Percentiles rank a stretch among this genome's conserved stretches.
These are phyloP conservation scores for Thamnophis sirtalis DNA, from an alignment of 2,113 vertebrate genomes.

Conservation along the genomic window DNA sequence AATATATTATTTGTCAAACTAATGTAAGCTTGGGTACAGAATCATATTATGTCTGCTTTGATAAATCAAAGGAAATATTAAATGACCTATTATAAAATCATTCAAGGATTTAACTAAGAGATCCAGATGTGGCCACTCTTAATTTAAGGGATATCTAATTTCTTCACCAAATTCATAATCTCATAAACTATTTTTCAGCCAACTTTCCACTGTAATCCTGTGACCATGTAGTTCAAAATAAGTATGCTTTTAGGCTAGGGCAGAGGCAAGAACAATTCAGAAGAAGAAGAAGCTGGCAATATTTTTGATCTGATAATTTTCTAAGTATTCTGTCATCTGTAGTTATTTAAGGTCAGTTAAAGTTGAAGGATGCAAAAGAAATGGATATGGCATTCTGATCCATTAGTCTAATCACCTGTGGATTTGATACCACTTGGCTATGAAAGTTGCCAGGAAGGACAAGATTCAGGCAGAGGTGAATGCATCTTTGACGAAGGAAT, in stretches of 20 bases:
- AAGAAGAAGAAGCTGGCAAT: not conserved
- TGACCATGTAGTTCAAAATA: not conserved
- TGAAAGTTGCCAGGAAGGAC: not conserved
- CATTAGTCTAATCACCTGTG: not conserved
- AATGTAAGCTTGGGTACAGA: not conserved
- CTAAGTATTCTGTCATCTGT: not conserved
- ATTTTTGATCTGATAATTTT: not conserved
- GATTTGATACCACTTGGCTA: not conserved
- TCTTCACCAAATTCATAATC: not conserved
- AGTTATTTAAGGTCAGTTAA: not conserved
- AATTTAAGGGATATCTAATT: not conserved
- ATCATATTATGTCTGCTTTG: not conserved
- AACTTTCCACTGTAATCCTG: not conserved
- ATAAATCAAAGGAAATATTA: not conserved
- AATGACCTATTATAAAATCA: not conserved
- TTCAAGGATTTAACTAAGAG: not conserved
- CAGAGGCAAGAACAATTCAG: too few relatives aligned
- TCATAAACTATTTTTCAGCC: not conserved
- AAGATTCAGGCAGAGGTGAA: not conserved
- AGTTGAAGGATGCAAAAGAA: not conserved
- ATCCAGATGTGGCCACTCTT: not conserved
- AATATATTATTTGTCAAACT: not conserved
- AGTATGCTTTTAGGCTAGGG: not conserved
- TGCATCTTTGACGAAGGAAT: not conserved
- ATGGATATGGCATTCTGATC: not conserved